Base-by-base conservation (phyloP, 2,113 vertebrate genomes). In the Mustelus asterias region DNA sequence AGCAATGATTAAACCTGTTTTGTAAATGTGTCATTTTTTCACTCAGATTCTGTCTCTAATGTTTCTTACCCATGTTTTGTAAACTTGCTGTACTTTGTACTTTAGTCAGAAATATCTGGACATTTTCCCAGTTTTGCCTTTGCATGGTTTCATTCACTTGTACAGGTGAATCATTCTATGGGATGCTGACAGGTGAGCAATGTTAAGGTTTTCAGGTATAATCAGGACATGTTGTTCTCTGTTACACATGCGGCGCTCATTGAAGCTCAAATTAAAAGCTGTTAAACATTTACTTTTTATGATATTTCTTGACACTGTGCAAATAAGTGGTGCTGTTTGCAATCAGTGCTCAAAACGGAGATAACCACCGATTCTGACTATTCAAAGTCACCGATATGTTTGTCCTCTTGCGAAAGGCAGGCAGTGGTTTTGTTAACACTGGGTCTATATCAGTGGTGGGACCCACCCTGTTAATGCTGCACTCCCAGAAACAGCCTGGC, bases 261-360 rank as follows among this genome's bases (percentile, higher is more conserved):
- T 83, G 80, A 83, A 83, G 80, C 3, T 41, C 0, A 6, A 41
- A 83, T 83, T 83, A 83, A 83, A 83, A 76, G 72, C 37, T 83
- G 80, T 83, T 83, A 83, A 83, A 83, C 37, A 83, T 83, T 83
- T 41, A 83, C 80, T 22, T 83, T 83, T 83, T 83, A 83, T 41
- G 18, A 83, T 41, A 14, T 83, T 20, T 41, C 16, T 41, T 37
- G 80, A 83, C 80, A 8, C 80, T 41, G 78, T 16, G 80, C 37
- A 83, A 83, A 83, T 44, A 83, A 16, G 78, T 67, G 78, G 14
- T 37, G 78, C 80, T 83, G 37, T 41, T 44, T 1, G 80, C 18
- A 83, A 83, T 83, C 80, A 20, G 37, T 7, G 37, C 37, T 41
- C 37, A 83, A n/a, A 1, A 18, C 1, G 6, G 37, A 22, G 37